A percentile compares a stretch with the other conserved stretches of the same genome.
Evolutionary conservation across 2,113 vertebrate genomes (phyloP).

Genomic region (Pomatorhinus ruficollis): DNA sequence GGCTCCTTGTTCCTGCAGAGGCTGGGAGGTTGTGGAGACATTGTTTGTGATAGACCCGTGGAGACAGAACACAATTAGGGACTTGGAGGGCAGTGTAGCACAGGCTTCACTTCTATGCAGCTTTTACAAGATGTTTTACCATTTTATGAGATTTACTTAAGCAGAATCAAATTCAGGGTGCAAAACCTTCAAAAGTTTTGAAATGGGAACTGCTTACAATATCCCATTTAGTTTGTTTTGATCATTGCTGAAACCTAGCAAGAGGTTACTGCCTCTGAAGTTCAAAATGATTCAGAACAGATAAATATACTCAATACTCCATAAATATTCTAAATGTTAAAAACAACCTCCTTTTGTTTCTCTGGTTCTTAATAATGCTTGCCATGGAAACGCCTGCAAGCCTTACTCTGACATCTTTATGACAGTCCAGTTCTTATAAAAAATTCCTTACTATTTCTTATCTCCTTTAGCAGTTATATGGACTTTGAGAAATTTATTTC

Average conservation of each 20-base stretch:
- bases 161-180: background rate
- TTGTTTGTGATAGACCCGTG: background rate
- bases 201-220: background rate
- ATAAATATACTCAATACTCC: background rate
- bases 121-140: conserved; percentile 7
- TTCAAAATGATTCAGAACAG: conserved; percentile 13
- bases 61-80: background rate
- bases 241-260: background rate
- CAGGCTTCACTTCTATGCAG: background rate
- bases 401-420: background rate
- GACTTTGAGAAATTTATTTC: background rate
- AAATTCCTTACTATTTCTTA: background rate
- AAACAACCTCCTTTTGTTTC: background rate
- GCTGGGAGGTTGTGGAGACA: background rate
- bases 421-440: background rate
- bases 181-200: background rate
- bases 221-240: background rate
- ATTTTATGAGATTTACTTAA: background rate
- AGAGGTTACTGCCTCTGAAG: background rate
- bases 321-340: conserved; percentile 1
- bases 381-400: background rate
- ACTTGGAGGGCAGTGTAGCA: background rate
- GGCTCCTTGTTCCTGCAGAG: background rate
- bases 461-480: background rate
- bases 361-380: background rate